These are phyloP conservation scores for Agonum fuliginosum DNA, from an alignment of 2,888 invertebrate species.

Conservation along the genomic window DNA sequence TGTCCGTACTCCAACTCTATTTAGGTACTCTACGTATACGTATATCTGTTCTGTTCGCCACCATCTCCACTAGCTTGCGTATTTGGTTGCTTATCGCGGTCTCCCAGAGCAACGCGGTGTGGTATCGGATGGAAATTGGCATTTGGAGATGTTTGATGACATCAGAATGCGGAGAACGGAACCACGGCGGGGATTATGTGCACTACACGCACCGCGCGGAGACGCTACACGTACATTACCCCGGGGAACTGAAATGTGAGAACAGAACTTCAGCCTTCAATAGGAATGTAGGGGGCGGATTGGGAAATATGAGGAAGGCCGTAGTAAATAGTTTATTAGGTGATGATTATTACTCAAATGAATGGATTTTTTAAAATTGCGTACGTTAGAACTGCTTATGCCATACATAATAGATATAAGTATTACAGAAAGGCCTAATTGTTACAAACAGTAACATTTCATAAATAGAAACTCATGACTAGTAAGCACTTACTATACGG, in stretches of 20 bases:
- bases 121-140: slow-evolving; percentile 39
- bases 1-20: too few relatives aligned
- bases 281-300: too few relatives aligned
- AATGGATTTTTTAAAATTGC: too few relatives aligned
- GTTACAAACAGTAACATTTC: too few relatives aligned
- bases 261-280: too few relatives aligned
- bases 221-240: slow-evolving; percentile 26
- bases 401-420: too few relatives aligned
- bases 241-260: slow-evolving; percentile 10
- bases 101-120: slow-evolving; percentile 7
- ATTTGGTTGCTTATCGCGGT: background rate
- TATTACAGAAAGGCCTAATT: background rate
- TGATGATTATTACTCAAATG: too few relatives aligned
- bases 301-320: background rate
- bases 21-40: background rate
- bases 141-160: slow-evolving; percentile 16
- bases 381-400: too few relatives aligned
- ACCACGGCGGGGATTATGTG: background rate
- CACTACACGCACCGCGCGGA: slow-evolving; percentile 1
- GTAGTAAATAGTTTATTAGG: background rate
- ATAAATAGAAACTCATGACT: too few relatives aligned
- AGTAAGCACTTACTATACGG: too few relatives aligned
- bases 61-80: background rate
- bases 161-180: too few relatives aligned
- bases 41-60: background rate